A percentile compares a stretch with the other conserved stretches of the same genome.
Evolutionary conservation across 2,113 vertebrate genomes (phyloP).

Genomic region (Rostratula benghalensis): DNA sequence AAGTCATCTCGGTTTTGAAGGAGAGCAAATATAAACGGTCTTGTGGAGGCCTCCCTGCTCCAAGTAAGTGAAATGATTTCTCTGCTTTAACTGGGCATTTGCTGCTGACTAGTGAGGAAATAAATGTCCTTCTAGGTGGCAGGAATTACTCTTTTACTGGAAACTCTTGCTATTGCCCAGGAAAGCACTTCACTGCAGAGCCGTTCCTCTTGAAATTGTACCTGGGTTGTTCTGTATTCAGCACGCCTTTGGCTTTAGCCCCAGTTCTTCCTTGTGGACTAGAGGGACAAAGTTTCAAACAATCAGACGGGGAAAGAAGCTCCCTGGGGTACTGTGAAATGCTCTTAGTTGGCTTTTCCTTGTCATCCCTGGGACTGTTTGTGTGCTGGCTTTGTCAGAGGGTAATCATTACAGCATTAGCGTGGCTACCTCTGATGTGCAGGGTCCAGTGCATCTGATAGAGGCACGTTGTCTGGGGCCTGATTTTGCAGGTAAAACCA

Average conservation of each 20-base stretch:
- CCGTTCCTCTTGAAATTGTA: not conserved
- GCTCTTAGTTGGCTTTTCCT: not conserved
- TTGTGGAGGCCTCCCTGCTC: constrained; percentile 72
- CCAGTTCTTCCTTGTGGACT: not conserved
- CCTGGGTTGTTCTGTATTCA: not conserved
- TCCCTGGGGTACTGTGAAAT: not conserved
- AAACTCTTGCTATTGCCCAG: not conserved
- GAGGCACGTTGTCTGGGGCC: not conserved
- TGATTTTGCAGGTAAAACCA: not conserved
- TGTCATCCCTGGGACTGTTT: not conserved
- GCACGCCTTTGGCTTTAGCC: not conserved
- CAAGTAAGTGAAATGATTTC: constrained; percentile 63
- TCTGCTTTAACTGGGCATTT: not conserved
- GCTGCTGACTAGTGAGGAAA: not conserved
- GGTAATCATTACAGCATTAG: not conserved
- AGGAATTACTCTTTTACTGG: not conserved
- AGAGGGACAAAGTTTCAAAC: not conserved
- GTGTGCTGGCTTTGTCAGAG: not conserved
- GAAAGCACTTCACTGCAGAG: not conserved
- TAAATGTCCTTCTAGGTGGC: not conserved
- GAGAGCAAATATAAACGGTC: constrained; percentile 80
- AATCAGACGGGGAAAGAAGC: not conserved
- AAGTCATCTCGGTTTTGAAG: constrained; percentile 75
- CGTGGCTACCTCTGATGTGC: not conserved
- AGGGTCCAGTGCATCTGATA: not conserved